Percentiles rank a stretch among this genome's conserved stretches.
Evolutionary conservation across 1,140 invertebrate species (phyloP).

Genomic region (Medauroidea extradentata): DNA sequence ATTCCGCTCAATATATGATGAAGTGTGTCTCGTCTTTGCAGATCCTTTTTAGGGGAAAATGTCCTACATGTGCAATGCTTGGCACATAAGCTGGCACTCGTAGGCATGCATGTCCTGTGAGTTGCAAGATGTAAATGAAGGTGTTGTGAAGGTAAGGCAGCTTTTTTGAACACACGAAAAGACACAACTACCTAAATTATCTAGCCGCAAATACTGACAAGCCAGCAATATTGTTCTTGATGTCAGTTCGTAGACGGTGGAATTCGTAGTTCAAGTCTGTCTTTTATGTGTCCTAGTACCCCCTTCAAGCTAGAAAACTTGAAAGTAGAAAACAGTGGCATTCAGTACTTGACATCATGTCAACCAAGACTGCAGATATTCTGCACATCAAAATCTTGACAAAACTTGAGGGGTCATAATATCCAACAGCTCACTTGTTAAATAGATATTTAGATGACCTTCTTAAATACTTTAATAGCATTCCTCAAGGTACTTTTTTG

Average conservation of each 20-base stretch:
- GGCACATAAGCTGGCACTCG: neutral
- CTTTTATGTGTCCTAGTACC: neutral
- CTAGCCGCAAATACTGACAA: neutral
- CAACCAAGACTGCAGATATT: no score
- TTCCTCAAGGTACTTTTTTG: no score
- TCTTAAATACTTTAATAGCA: no score
- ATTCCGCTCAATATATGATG: neutral
- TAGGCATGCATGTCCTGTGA: neutral
- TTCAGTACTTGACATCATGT: no score
- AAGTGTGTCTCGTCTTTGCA: neutral
- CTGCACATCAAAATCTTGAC: no score
- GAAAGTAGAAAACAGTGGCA: no score
- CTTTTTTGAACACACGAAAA: constrained; percentile 2
- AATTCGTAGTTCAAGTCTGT: neutral
- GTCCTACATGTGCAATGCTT: neutral
- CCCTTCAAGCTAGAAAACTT: no score
- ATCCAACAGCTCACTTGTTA: no score
- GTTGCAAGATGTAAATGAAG: neutral
- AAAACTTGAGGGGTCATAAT: no score
- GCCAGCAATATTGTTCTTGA: neutral
- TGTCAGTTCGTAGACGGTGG: neutral
- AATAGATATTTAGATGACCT: no score
- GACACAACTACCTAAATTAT: neutral
- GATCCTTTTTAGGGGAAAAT: neutral
- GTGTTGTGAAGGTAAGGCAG: neutral